Evolutionary conservation across 2,113 vertebrate genomes (phyloP), one percentile per base, ranked within the genome.

Genomic region (Microcebus murinus): DNA sequence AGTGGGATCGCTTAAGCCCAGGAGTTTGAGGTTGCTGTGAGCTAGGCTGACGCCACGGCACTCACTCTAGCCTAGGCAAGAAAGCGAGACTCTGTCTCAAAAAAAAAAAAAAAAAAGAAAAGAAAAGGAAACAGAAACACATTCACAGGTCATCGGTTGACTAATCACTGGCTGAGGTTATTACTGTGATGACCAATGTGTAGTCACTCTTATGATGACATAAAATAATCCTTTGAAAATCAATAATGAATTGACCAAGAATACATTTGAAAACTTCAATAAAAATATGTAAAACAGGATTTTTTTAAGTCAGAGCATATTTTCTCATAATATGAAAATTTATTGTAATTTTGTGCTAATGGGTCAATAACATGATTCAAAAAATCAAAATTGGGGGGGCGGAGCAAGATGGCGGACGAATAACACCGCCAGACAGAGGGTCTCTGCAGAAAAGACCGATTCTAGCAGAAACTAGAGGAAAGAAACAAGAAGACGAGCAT

Each of bases 261-360:
- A 82, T n/a, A 91, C 55, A 95, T 74, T 81, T 73, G 45, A 93
- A 94, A 92, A n/a, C 23, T n/a, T 48, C 13, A 5, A 80, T 79
- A 84, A 87, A 96, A 87, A 84, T 55, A n/a, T 59, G 11, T 77
- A 85, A 95, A 93, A 39, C 2, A 18, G 1, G 48, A 57, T n/a
- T 59, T 84, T 82, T 87, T 73, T 3, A 89, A 87, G 50, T 36
- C 48, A 96, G n/a, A 87, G 48, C 81, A 90, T 39, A 92, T 3
- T 85, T 9, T 48, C 27, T 80, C 20, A 91, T 59, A 93, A 89
- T 63, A 67, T 79, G 10, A 65, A 48, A 85, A 91, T 34, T 42
- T 59, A 93, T 14, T 55, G 2, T n/a, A n/a, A 67, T 70, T 65
- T 59, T 63, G 20, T 87, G 10, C 15, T 52, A 79, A 74, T 48